Evolutionary conservation across 1,140 invertebrate species (phyloP), one percentile per base, ranked within the genome.

Genomic region (Meteorus sp.): DNA sequence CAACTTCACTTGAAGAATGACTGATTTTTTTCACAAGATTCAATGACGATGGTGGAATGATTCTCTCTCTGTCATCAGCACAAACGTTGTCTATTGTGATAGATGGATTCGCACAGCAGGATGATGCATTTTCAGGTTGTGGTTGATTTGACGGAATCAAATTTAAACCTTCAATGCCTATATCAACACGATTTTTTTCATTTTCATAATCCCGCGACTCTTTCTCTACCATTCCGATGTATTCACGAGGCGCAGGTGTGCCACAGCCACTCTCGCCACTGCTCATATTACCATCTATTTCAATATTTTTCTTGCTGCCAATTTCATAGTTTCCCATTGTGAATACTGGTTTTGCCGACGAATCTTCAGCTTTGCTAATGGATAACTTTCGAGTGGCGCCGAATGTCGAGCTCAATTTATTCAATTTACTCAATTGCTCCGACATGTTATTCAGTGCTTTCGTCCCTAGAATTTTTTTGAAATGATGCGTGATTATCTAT

Each of bases 391-490:
- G 64, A 55, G 62, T 60, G 0, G 82, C 80, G 72, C 86, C 87
- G 11, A 89, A 83, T 1, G 82, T 87, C 54, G 86, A 86, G 31
- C 89, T 85, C 11, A 93, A 78, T 70, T 87, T 88, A 70, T 91
- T 91, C 2, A 91, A 69, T 73, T 91, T 92, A 33, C 88, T 90
- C 72, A 94, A 91, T 68, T 93, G 91, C 52, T 92, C 90, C 0
- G 89, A 85, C 78, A 94, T 87, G 73, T 93, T 93, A 27, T 84
- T 90, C 11, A 94, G 76, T 44, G 91, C 91, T 81, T 93, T 92
- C 11, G 89, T 89, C 59, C 89, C 89, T 83, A n/a, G n/a, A n/a
- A n/a, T n/a, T n/a, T n/a, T n/a, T n/a, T n/a, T n/a, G n/a, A n/a
- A n/a, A n/a, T n/a, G n/a, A n/a, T n/a, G n/a, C n/a, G n/a, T n/a